These are phyloP conservation scores for Larimichthys polyactis DNA, from an alignment of 2,113 vertebrate genomes.

Conservation along the genomic window DNA sequence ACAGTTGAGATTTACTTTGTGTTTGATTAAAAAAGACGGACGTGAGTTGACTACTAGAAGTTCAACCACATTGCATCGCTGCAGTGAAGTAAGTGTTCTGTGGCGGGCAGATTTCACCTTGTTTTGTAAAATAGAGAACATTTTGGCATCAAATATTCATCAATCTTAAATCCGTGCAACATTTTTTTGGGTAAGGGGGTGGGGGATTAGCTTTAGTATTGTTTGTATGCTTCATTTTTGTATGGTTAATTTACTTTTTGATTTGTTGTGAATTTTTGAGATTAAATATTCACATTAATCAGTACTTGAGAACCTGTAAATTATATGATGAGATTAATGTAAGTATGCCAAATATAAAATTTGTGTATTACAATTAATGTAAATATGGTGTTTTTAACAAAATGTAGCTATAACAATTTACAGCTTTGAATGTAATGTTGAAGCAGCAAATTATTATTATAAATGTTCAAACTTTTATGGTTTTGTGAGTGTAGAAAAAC, in stretches of 20 bases:
- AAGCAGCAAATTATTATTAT: constrained; percentile 94
- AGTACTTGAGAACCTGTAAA: constrained; percentile 94
- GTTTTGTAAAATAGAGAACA: constrained; percentile 64
- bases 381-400: constrained; percentile 99
- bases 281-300: constrained; percentile 87
- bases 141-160: constrained; percentile 73
- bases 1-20: constrained; percentile 69
- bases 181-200: constrained; percentile 26
- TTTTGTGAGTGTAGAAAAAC: constrained; percentile 95
- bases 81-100: constrained; percentile 56
- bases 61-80: constrained; percentile 50
- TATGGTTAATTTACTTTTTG: constrained; percentile 71
- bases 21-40: constrained; percentile 64
- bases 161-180: constrained; percentile 66
- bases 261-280: constrained; percentile 78
- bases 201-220: constrained; percentile 76
- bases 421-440: constrained; percentile 99
- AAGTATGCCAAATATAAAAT: constrained; percentile 99
- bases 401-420: constrained; percentile 99
- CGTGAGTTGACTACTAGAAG: constrained; percentile 52
- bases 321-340: constrained; percentile 96
- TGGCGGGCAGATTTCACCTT: constrained; percentile 54
- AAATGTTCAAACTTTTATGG: constrained; percentile 99
- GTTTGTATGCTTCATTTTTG: constrained; percentile 81
- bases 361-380: constrained; percentile 97